A percentile compares a stretch with the other conserved stretches of the same genome.
Evolutionary conservation across 2,888 invertebrate species (phyloP).

Genomic region (Polymixis flavicincta): DNA sequence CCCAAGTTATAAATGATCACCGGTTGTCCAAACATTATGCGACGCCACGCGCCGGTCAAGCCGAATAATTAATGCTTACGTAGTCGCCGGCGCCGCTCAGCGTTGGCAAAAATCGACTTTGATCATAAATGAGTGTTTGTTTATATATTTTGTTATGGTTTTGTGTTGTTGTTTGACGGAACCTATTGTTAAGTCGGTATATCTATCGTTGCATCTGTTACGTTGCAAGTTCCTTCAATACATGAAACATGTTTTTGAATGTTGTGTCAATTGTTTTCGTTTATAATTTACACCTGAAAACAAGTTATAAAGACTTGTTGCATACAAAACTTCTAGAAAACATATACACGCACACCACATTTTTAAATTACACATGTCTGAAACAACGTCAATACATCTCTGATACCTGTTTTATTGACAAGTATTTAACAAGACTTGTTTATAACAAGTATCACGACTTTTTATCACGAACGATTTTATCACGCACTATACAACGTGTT

Average conservation of each 20-base stretch:
- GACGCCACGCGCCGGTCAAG: slow-evolving; percentile 82
- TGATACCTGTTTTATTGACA: neutral
- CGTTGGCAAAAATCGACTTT: slow-evolving; percentile 79
- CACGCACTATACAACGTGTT: too few species aligned
- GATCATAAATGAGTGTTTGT: slow-evolving; percentile 52
- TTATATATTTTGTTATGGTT: slow-evolving; percentile 26
- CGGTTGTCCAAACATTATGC: slow-evolving; percentile 80
- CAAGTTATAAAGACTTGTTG: neutral
- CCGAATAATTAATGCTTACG: slow-evolving; percentile 82
- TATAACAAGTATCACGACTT: neutral
- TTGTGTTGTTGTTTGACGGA: slow-evolving; percentile 8
- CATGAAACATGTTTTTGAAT: too few species aligned
- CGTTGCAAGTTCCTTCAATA: neutral
- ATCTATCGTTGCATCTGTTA: neutral
- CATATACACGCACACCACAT: too few species aligned
- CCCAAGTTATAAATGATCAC: slow-evolving; percentile 81
- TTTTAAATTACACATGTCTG: too few species aligned
- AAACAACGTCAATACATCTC: neutral
- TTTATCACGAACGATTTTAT: too few species aligned
- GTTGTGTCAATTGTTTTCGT: neutral
- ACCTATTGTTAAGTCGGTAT: neutral
- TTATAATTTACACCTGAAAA: neutral
- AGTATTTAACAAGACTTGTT: neutral
- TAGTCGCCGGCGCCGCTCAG: slow-evolving; percentile 68
- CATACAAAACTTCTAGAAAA: neutral